Evolutionary conservation across 92 coral and sea anemone genomes (phyloP).

Genomic region (Palythoa grandis): DNA sequence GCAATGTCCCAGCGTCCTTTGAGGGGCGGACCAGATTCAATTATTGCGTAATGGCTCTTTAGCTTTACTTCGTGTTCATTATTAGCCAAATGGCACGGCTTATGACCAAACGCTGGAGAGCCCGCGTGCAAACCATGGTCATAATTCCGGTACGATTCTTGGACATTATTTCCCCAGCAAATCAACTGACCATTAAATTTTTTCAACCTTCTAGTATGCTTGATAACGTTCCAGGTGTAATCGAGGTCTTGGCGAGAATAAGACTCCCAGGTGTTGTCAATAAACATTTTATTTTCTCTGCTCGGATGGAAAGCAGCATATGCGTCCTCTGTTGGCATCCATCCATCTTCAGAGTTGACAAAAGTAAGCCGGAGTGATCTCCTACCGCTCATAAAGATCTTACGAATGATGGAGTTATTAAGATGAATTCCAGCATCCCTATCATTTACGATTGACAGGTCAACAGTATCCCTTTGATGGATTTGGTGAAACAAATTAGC

Average conservation of each 20-base stretch:
- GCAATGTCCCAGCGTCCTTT: slow-evolving; percentile 94
- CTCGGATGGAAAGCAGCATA: slow-evolving; percentile 91
- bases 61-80: slow-evolving; percentile 91
- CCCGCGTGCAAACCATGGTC: slow-evolving; percentile 98
- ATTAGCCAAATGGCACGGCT: slow-evolving; percentile 89
- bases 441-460: slow-evolving; percentile 77
- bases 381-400: slow-evolving; percentile 85
- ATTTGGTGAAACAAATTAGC: slow-evolving; percentile 89
- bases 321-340: slow-evolving; percentile 96
- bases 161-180: slow-evolving; percentile 92
- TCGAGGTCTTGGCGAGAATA: slow-evolving; percentile 82
- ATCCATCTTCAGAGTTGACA: slow-evolving; percentile 78
- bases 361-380: slow-evolving; percentile 91
- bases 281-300: slow-evolving; percentile 77
- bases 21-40: slow-evolving; percentile 73
- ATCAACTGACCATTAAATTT: slow-evolving; percentile 82
- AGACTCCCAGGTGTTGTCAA: slow-evolving; percentile 77
- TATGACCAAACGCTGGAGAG: slow-evolving; percentile 84
- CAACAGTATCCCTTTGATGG: slow-evolving; percentile 91
- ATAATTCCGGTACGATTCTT: slow-evolving; percentile 81
- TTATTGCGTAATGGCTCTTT: slow-evolving; percentile 92
- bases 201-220: slow-evolving; percentile 72
- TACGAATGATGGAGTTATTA: slow-evolving; percentile 84
- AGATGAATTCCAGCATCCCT: slow-evolving; percentile 91
- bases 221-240: slow-evolving; percentile 95